Evolutionary conservation across 2,113 vertebrate genomes (phyloP), one percentile per base, ranked within the genome.

Genomic region (Thryonomys swinderianus): DNA sequence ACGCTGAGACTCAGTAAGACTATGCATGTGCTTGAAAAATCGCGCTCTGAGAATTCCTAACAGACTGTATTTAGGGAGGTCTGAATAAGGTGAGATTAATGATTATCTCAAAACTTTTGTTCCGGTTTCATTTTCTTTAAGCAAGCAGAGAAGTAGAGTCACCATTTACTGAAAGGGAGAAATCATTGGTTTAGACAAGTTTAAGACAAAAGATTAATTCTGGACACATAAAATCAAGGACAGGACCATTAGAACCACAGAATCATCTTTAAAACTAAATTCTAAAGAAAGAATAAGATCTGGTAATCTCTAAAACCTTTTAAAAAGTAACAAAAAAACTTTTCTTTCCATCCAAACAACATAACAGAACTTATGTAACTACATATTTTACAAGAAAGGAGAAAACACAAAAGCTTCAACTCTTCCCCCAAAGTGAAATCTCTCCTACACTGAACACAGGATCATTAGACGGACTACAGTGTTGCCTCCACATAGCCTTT

Each of bases 401-500:
- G 80, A 85, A 96, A 94, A 85, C 84, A 93, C 71, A 40, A 66
- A 92, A 94, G 61, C 96, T 96, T 88, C 86, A 74, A 67, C 17
- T 78, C 93, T 84, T 94, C 88, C 83, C 85, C 25, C 94, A 85
- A 83, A 96, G 76, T 67, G 71, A 92, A 95, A 57, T 73, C 91
- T 71, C 78, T 91, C 94, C 83, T 94, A 95, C 64, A 55, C 90
- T 62, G 88, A 61, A 92, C 21, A 62, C 13, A 64, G 73, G 61
- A 92, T 92, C 91, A 90, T 82, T 95, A 88, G 88, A 57, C 88
- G 89, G 88, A 94, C 91, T 76, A 89, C 78, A 7, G 69, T 61
- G 25, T 83, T 96, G n/a, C 83, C 83, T 66, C 82, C 83, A 95
- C 91, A 97, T 88, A 96, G 78, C 30, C 85, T 91, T 30, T 79